Percentiles rank a stretch among this genome's conserved stretches.
These are phyloP conservation scores for Cacoxenus indagator DNA, from an alignment of 2,888 invertebrate species.

Conservation along the genomic window DNA sequence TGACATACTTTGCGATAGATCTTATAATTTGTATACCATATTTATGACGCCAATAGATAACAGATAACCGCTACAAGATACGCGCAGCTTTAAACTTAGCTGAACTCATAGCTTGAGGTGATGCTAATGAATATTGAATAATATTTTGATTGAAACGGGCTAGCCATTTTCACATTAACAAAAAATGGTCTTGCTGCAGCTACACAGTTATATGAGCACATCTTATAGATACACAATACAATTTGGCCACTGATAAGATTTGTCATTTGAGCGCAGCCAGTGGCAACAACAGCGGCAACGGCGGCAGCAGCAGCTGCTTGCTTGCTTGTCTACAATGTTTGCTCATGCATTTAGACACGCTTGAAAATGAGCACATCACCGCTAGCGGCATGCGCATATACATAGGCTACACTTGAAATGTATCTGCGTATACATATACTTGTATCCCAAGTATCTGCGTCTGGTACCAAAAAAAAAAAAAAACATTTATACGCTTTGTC, in stretches of 20 bases:
- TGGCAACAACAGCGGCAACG: background rate
- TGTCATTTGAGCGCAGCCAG: slow-evolving; percentile 4
- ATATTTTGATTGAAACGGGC: background rate
- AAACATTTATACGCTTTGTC: background rate
- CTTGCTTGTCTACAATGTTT: slow-evolving; percentile 2
- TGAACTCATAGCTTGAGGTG: background rate
- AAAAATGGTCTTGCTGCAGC: background rate
- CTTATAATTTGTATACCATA: background rate
- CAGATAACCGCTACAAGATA: background rate
- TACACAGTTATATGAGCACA: background rate
- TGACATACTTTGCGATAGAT: background rate
- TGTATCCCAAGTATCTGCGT: background rate
- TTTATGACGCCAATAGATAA: background rate
- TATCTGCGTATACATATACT: too few species aligned
- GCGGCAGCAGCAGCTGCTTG: background rate
- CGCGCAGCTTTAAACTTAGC: background rate
- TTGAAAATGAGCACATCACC: background rate
- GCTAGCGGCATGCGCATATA: slow-evolving; percentile 1
- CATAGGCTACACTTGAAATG: background rate
- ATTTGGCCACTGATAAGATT: slow-evolving; percentile 1
- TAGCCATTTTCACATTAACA: background rate
- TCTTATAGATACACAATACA: background rate
- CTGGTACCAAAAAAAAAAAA: too few species aligned
- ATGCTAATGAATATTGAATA: background rate
- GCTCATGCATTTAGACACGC: slow-evolving; percentile 1